Conservation (phyloP, 2,113 vertebrate species). For the Nettapus auritus region DNA sequence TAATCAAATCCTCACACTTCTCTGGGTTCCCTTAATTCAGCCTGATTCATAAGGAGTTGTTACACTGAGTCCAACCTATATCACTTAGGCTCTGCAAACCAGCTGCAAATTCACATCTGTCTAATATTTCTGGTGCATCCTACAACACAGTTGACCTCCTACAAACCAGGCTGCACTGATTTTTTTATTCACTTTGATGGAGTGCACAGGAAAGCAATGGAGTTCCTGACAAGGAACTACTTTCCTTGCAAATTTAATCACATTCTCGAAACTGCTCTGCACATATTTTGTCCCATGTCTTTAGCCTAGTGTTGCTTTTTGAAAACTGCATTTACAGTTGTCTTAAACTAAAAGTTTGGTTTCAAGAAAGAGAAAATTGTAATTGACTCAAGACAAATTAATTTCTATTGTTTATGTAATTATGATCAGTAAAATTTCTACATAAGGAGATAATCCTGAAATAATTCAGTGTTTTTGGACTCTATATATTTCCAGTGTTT, state of each 20-base stretch:
- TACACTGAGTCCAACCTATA: background rate
- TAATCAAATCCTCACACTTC: background rate
- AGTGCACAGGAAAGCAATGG: background rate
- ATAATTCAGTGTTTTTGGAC: background rate
- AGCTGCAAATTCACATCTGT: background rate
- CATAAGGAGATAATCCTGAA: background rate
- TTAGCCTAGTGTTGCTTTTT: background rate
- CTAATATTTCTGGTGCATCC: background rate
- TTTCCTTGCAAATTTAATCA: background rate
- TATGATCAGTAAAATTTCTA: background rate
- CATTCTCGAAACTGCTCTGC: background rate
- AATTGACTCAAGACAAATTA: background rate
- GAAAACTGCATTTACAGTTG: background rate
- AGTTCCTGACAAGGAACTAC: background rate
- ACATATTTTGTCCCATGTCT: background rate
- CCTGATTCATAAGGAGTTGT: background rate
- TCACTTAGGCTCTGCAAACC: background rate
- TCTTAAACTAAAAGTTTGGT: background rate
- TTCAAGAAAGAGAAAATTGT: background rate
- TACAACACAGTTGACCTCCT: background rate
- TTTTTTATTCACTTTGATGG: background rate
- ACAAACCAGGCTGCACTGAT: background rate
- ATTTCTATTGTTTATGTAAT: background rate
- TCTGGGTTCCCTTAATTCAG: background rate
- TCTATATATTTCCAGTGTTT: rapidly evolving